phyloP scores from a whole-genome alignment of 92 coral and sea anemone genomes.

The Zoanthus gigantus region DNA sequence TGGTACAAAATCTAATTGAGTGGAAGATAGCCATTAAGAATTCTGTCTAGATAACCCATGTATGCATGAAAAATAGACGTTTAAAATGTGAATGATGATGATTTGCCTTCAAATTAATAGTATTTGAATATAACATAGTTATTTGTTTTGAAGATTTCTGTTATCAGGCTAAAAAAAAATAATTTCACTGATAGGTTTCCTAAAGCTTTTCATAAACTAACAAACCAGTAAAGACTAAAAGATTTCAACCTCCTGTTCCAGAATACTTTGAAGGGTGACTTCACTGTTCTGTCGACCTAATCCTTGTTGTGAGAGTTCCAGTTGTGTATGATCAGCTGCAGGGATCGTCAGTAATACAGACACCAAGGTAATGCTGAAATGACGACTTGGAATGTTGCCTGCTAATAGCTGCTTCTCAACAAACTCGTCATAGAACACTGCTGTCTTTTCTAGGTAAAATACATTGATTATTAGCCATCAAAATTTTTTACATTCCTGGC shows the following conservation, averaged over 20 bases:
- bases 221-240: too few species aligned
- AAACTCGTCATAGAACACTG: constrained; percentile 93
- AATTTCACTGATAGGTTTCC: too few species aligned
- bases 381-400: constrained; percentile 85
- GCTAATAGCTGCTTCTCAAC: constrained; percentile 95
- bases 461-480: neutral
- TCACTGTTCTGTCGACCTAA: constrained; percentile 39
- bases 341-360: constrained; percentile 75
- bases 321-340: constrained; percentile 84
- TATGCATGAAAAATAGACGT: too few species aligned
- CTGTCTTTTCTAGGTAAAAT: constrained; percentile 75
- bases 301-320: constrained; percentile 47
- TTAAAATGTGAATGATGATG: too few species aligned
- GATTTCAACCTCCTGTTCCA: constrained; percentile 59
- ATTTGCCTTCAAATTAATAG: too few species aligned
- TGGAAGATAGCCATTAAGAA: too few species aligned
- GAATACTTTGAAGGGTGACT: constrained; percentile 59
- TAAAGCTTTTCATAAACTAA: too few species aligned
- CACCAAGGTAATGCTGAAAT: constrained; percentile 69
- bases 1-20: too few species aligned
- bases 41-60: too few species aligned
- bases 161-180: too few species aligned
- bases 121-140: too few species aligned
- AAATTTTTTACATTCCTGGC: neutral
- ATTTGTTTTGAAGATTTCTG: too few species aligned